Conservation (phyloP, 1,140 invertebrate genomes). For the Piezodorus guildinii region DNA sequence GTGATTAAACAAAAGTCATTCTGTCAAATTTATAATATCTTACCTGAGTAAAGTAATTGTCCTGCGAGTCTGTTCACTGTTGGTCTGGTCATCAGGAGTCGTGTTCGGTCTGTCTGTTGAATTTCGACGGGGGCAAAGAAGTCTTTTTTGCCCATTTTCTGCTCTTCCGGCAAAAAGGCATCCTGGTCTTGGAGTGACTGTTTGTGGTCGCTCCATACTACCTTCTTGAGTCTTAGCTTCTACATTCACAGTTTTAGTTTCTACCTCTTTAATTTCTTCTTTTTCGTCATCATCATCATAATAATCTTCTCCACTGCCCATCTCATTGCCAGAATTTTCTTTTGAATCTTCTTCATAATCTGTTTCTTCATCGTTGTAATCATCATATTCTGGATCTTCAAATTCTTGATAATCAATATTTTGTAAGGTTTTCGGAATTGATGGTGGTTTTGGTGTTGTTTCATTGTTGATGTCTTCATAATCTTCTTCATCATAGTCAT, state of each 20-base stretch:
- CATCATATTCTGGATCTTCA: constrained; percentile 19
- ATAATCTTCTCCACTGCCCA: background rate
- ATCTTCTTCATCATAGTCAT: constrained; percentile 21
- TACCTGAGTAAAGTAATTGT: constrained; percentile 10
- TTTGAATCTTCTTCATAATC: constrained; percentile 24
- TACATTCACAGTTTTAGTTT: background rate
- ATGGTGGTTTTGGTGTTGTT: background rate
- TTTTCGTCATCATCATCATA: constrained; percentile 5
- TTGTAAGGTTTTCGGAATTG: background rate
- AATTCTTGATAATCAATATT: background rate
- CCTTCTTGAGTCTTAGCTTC: background rate
- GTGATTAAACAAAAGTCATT: too few species aligned
- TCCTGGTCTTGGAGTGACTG: background rate
- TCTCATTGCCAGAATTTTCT: background rate
- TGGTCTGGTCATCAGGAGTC: constrained; percentile 1
- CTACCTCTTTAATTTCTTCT: background rate
- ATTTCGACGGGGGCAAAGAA: background rate
- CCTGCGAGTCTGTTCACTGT: constrained; percentile 13
- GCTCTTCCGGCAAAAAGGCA: background rate
- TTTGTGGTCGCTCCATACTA: background rate
- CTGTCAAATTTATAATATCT: background rate
- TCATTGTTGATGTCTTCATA: constrained; percentile 15
- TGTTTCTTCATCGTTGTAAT: constrained; percentile 22
- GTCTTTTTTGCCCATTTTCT: background rate
- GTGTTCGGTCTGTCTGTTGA: constrained; percentile 12